phyloP scores from a whole-genome alignment of 1,140 invertebrate genomes.

The Cherax destructor region DNA sequence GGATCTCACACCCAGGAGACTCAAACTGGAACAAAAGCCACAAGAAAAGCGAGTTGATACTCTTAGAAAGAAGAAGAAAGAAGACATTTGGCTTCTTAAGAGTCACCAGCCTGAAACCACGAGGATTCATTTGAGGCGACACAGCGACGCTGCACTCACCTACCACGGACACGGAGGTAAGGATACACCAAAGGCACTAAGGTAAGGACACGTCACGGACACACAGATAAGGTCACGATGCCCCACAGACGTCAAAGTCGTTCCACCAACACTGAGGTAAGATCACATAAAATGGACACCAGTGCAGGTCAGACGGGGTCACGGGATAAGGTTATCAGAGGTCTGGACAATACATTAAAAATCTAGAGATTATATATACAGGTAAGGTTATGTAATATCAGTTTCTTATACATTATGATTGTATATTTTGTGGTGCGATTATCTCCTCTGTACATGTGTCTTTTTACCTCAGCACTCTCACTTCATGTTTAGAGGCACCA shows the following conservation, averaged over 20 bases:
- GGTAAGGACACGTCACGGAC: background rate
- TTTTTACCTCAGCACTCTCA: too few relatives aligned
- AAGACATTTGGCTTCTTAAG: background rate
- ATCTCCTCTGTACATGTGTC: too few relatives aligned
- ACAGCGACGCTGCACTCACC: conserved; percentile 17
- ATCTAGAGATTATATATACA: background rate
- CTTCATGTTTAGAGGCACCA: too few relatives aligned
- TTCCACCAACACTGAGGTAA: background rate
- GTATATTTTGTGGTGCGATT: too few relatives aligned
- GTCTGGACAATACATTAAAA: too few relatives aligned
- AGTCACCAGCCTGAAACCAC: background rate
- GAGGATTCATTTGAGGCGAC: background rate
- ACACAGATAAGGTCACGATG: background rate
- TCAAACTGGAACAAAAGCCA: background rate
- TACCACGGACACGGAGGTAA: conserved; percentile 11
- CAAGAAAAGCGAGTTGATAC: conserved; percentile 22
- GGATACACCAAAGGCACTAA: background rate
- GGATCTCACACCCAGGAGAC: background rate
- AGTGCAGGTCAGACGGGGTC: too few relatives aligned
- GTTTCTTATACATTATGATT: too few relatives aligned
- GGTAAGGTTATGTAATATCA: background rate
- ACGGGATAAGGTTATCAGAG: too few relatives aligned
- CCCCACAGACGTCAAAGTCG: background rate
- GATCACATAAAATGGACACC: background rate
- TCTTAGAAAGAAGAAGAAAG: conserved; percentile 19